These are phyloP conservation scores for Etia nguti DNA, from an alignment of 2,113 vertebrate genomes.

Conservation along the genomic window DNA sequence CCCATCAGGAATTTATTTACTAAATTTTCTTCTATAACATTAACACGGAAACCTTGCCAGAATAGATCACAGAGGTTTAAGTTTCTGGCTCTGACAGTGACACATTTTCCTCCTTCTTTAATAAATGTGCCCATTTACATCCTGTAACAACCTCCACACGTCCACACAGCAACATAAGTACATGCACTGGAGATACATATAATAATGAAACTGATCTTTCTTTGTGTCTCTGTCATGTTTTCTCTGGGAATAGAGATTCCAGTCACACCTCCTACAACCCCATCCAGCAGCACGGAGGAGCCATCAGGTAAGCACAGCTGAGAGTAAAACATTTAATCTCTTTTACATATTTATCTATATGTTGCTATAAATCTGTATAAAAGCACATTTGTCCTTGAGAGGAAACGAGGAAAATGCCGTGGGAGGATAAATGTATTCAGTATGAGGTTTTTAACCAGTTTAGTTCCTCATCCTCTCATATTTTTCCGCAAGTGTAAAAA, in stretches of 20 bases:
- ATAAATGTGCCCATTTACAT: neutral
- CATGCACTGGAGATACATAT: neutral
- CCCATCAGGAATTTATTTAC: neutral
- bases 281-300: constrained; percentile 85
- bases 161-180: neutral
- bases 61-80: neutral
- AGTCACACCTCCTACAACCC: constrained; percentile 82
- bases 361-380: neutral
- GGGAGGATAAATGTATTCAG: neutral
- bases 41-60: constrained; percentile 8
- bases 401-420: neutral
- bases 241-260: constrained; percentile 84
- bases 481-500: constrained; percentile 29
- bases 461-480: neutral
- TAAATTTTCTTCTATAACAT: neutral
- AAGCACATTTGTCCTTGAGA: neutral
- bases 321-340: neutral
- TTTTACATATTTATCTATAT: neutral
- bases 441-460: neutral
- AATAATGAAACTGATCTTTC: neutral
- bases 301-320: constrained; percentile 79
- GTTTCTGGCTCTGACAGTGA: neutral
- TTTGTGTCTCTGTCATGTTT: constrained; percentile 8
- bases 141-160: neutral
- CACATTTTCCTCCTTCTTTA: neutral